Conservation (phyloP, 92 coral and sea anemone species). For the Palythoa heliodiscus region DNA sequence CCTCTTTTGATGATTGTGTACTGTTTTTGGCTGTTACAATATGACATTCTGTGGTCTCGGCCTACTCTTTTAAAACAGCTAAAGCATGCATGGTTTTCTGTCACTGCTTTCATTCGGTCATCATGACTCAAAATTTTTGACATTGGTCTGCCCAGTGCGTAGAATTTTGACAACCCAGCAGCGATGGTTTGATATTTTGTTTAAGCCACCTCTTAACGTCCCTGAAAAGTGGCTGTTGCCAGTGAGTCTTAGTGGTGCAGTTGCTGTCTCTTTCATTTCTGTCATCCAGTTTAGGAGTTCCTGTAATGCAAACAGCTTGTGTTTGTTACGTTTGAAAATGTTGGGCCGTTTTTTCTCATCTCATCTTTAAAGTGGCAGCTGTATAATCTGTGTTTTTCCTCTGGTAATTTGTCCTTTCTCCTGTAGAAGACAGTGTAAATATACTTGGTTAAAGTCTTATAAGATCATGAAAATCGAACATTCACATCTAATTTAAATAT, state of each 20-base stretch:
- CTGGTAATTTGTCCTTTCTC: conserved; percentile 14
- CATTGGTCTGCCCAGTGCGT: conserved; percentile 38
- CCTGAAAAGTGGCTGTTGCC: background rate
- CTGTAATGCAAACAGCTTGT: conserved; percentile 29
- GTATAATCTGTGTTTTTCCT: conserved; percentile 22
- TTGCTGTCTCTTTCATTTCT: conserved; percentile 56
- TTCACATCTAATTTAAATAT: background rate
- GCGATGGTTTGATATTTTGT: background rate
- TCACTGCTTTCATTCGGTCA: conserved; percentile 19
- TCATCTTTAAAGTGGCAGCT: conserved; percentile 27
- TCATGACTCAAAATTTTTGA: background rate
- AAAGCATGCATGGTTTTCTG: conserved; percentile 64
- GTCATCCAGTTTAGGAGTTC: conserved; percentile 64
- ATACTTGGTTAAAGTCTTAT: background rate
- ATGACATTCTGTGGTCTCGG: conserved; percentile 51
- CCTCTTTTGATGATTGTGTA: conserved; percentile 25
- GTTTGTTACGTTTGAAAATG: conserved; percentile 24
- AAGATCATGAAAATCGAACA: too few species aligned
- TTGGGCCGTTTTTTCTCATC: conserved; percentile 16
- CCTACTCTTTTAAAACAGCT: conserved; percentile 49
- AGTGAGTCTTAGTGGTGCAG: conserved; percentile 51
- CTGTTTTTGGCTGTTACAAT: conserved; percentile 53
- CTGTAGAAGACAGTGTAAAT: conserved; percentile 3
- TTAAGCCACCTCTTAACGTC: background rate
- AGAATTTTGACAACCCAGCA: conserved; percentile 34